Conservation (phyloP, 2,113 vertebrate species). For the Sisor rabdophorus region DNA sequence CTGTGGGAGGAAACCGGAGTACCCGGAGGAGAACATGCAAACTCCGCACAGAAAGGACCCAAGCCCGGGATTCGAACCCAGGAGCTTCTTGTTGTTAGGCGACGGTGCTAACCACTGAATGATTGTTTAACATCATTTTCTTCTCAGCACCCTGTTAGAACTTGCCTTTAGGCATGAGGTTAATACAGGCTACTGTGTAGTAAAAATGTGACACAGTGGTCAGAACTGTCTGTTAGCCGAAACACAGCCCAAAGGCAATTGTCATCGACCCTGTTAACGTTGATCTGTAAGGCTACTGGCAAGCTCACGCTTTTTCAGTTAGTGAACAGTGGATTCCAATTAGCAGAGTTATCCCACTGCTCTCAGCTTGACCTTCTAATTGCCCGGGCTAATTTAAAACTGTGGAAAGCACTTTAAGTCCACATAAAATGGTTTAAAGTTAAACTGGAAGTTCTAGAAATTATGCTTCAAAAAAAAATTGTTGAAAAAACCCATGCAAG, state of each 20-base stretch:
- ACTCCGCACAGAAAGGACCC: no score
- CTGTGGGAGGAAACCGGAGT: no score
- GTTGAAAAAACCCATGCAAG: no score
- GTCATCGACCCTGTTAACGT: conserved; percentile 47
- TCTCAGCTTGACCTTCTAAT: conserved; percentile 12
- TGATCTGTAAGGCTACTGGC: conserved; percentile 36
- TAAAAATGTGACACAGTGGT: conserved; percentile 34
- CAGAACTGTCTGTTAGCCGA: conserved; percentile 27
- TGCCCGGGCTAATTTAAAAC: conserved; percentile 36
- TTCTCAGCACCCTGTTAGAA: conserved; percentile 9
- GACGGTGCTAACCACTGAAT: conserved; percentile 55
- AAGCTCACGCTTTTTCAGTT: conserved; percentile 54
- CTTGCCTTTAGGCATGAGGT: conserved; percentile 43
- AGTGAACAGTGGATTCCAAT: conserved; percentile 43
- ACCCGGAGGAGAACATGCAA: no score
- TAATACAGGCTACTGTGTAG: conserved; percentile 54
- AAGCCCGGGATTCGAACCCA: no score
- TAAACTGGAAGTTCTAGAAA: not conserved
- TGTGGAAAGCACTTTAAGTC: conserved; percentile 6
- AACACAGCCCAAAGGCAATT: conserved; percentile 46
- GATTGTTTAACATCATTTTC: conserved; percentile 45
- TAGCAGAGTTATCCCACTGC: conserved; percentile 36
- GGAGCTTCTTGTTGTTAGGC: no score
- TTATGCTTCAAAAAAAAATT: no score
- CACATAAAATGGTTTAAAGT: not conserved